phyloP scores from a whole-genome alignment of 2,888 invertebrate genomes.

The Drosophila monieri region DNA sequence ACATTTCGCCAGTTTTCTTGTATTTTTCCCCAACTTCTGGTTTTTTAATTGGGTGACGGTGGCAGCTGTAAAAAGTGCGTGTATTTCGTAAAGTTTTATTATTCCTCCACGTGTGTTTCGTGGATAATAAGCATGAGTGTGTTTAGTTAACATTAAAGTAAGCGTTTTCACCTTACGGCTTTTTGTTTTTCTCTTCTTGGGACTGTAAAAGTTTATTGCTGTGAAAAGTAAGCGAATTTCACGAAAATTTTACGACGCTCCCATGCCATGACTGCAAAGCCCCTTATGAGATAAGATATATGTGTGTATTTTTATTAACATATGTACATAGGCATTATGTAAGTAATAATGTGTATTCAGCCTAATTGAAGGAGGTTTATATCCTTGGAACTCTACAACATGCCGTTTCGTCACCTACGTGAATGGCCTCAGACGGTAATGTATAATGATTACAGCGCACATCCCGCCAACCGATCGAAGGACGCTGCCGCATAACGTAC shows the following conservation, averaged over 20 bases:
- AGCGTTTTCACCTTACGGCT: constrained; percentile 1
- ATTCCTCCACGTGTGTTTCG: not conserved
- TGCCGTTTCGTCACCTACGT: too few relatives aligned
- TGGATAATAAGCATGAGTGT: constrained; percentile 17
- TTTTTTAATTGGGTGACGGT: constrained; percentile 7
- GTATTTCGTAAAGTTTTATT: constrained; percentile 10
- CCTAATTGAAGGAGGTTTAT: constrained; percentile 13
- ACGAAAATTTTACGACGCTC: not conserved
- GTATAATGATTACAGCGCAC: too few relatives aligned
- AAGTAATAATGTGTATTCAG: constrained; percentile 1
- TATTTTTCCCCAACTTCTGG: not conserved
- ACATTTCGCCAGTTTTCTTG: not conserved
- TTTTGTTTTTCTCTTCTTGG: constrained; percentile 1
- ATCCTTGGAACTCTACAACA: too few relatives aligned
- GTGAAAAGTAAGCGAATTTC: constrained; percentile 16
- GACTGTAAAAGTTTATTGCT: constrained; percentile 28
- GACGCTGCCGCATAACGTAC: too few relatives aligned
- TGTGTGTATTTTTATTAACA: not conserved
- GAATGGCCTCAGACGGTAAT: too few relatives aligned
- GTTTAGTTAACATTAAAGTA: constrained; percentile 36
- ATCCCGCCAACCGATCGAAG: too few relatives aligned
- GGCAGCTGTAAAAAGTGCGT: constrained; percentile 5
- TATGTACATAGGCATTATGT: not conserved
- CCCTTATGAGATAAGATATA: not conserved
- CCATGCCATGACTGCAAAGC: not conserved